Conservation (phyloP, 2,888 invertebrate species). For the Caenorhabditis afra region DNA sequence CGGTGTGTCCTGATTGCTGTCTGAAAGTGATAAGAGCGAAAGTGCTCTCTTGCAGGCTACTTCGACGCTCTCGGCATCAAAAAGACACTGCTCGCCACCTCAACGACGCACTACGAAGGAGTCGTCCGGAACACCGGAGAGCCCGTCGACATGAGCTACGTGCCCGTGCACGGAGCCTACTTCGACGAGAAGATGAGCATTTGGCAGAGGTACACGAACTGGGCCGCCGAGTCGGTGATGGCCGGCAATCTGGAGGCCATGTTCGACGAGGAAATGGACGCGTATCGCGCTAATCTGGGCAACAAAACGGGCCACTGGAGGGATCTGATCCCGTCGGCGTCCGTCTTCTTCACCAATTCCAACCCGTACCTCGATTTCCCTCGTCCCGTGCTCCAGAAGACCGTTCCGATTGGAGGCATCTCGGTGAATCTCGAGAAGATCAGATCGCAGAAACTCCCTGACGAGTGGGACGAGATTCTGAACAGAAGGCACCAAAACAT, state of each 20-base stretch:
- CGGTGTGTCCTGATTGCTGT: constrained; percentile 27
- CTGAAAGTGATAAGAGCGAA: neutral
- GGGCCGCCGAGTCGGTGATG: constrained; percentile 20
- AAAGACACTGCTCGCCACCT: constrained; percentile 32
- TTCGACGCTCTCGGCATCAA: constrained; percentile 40
- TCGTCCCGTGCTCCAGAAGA: constrained; percentile 43
- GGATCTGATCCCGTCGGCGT: constrained; percentile 33
- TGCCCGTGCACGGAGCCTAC: constrained; percentile 39
- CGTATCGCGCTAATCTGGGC: constrained; percentile 18
- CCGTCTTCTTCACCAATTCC: constrained; percentile 45
- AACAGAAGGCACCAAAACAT: constrained; percentile 17
- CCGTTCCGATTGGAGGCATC: constrained; percentile 57
- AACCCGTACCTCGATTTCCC: constrained; percentile 59
- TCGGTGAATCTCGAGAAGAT: constrained; percentile 41
- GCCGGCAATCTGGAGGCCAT: constrained; percentile 27
- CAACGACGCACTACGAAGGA: constrained; percentile 33
- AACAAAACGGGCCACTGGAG: constrained; percentile 17
- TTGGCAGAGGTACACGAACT: constrained; percentile 29
- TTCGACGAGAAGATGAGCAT: constrained; percentile 49
- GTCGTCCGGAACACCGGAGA: constrained; percentile 29
- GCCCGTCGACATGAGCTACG: constrained; percentile 33
- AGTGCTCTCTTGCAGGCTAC: constrained; percentile 31
- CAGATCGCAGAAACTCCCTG: neutral
- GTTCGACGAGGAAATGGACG: constrained; percentile 23
- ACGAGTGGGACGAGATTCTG: constrained; percentile 1